Base-by-base conservation (phyloP, 2,797 vertebrate species). In the Gastrophryne carolinensis region DNA sequence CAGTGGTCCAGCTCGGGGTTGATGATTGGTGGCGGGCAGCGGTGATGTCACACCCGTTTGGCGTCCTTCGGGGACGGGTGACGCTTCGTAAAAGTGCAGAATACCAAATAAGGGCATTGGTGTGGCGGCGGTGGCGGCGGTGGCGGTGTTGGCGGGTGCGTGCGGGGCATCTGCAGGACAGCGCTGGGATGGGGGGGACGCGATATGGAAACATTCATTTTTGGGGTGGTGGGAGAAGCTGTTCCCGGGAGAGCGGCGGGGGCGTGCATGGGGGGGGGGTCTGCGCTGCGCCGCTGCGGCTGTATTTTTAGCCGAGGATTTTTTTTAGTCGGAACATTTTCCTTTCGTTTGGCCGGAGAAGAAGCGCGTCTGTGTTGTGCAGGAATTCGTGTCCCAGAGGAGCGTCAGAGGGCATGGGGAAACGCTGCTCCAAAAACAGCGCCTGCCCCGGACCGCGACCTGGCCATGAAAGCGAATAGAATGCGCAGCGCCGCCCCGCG, bases 341-440 rank as follows among this genome's bases (percentile, higher is more conserved):
- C 58, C 50, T 52, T 29, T 50, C 47, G 19, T 30, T 52, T 41
- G 62, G 54, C 49, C 56, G 58, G n/a, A 77, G 73, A 54, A 81
- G 79, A 76, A 79, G 17, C 54, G 65, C 54, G 49, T 77, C 79
- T 72, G 53, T 65, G 62, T 81, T 84, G 75, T 63, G 69, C 73
- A 78, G 60, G 66, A 80, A 80, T 81, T 77, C 77, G 39, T 37
- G 7, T 44, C 71, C 69, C 67, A 24, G 0, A 69, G 66, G 66
- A 76, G 77, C 82, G 84, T 80, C 78, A 79, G 78, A 82, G 83
- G 60, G 70, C 37, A 15, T 76, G 79, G 78, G 81, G 83, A 81
- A 80, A 79, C 77, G 75, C 81, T 81, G 78, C 73, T 75, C 62
- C 65, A 81, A 84, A n/a, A 60, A 39, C 29, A 29, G 10, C 26